Conservation (phyloP, 2,113 vertebrate species). For the Phrynocephalus versicolor region DNA sequence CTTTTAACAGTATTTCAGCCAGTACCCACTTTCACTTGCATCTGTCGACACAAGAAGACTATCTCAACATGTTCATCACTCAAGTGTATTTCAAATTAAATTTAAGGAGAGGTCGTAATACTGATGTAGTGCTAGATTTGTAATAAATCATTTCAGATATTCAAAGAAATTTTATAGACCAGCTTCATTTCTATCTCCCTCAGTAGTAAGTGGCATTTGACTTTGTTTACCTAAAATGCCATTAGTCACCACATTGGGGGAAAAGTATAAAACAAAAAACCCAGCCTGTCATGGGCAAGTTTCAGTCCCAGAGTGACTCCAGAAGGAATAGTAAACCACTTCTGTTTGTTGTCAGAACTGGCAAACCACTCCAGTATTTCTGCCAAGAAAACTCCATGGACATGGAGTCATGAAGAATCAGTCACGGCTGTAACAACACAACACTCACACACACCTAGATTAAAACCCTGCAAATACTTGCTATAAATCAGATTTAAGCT, state of each 20-base stretch:
- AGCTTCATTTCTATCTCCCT: not conserved
- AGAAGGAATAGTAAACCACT: no score
- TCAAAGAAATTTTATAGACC: not conserved
- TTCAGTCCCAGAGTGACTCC: no score
- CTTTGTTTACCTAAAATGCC: not conserved
- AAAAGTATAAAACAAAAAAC: not conserved
- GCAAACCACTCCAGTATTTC: no score
- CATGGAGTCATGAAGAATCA: no score
- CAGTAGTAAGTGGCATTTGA: not conserved
- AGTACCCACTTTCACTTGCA: not conserved
- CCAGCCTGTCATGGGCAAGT: no score
- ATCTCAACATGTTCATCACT: not conserved
- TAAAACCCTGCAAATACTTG: no score
- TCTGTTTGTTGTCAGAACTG: no score
- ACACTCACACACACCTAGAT: no score
- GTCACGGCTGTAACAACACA: no score
- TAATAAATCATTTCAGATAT: not conserved
- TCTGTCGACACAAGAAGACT: not conserved
- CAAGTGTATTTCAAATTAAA: not conserved
- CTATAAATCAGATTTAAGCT: no score
- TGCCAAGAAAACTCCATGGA: no score
- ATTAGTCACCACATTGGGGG: not conserved
- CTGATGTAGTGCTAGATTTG: not conserved
- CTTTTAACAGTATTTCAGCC: not conserved
- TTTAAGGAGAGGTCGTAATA: not conserved